These are phyloP conservation scores for Notodonta dromedarius DNA, from an alignment of 2,888 invertebrate species.

Conservation along the genomic window DNA sequence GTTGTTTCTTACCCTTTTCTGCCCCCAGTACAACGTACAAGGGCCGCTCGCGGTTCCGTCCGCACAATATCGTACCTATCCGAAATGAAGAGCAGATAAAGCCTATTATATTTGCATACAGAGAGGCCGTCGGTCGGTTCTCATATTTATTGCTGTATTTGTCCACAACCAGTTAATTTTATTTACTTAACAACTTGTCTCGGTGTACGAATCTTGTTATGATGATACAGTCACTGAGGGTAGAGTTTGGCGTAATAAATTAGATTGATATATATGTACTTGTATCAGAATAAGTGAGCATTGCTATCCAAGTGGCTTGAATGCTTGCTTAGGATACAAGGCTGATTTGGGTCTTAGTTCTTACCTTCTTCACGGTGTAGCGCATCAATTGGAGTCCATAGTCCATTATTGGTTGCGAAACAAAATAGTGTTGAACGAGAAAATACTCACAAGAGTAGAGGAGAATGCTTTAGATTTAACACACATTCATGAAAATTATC, in stretches of 20 bases:
- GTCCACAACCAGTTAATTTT: slow-evolving; percentile 51
- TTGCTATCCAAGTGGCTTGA: background rate
- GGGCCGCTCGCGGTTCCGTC: slow-evolving; percentile 26
- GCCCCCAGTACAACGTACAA: slow-evolving; percentile 35
- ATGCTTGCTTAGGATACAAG: background rate
- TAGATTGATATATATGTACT: background rate
- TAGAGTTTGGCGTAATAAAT: background rate
- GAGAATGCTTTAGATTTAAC: too few relatives aligned
- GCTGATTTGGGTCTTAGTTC: too few relatives aligned
- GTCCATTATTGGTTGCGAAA: too few relatives aligned
- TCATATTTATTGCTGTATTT: slow-evolving; percentile 62
- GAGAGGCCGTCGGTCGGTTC: slow-evolving; percentile 50
- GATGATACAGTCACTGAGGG: slow-evolving; percentile 9
- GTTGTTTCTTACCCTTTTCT: slow-evolving; percentile 15
- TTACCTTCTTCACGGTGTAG: too few relatives aligned
- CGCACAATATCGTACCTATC: slow-evolving; percentile 36
- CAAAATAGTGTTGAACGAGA: too few relatives aligned
- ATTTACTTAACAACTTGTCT: slow-evolving; percentile 36
- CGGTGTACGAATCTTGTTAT: slow-evolving; percentile 21
- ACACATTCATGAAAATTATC: too few relatives aligned
- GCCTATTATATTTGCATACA: slow-evolving; percentile 78
- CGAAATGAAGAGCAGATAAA: slow-evolving; percentile 55
- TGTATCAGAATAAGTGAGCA: background rate
- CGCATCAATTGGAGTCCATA: too few relatives aligned
- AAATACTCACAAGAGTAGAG: too few relatives aligned